These are phyloP conservation scores for Acleris emargana DNA, from an alignment of 2,888 invertebrate species.

Conservation along the genomic window DNA sequence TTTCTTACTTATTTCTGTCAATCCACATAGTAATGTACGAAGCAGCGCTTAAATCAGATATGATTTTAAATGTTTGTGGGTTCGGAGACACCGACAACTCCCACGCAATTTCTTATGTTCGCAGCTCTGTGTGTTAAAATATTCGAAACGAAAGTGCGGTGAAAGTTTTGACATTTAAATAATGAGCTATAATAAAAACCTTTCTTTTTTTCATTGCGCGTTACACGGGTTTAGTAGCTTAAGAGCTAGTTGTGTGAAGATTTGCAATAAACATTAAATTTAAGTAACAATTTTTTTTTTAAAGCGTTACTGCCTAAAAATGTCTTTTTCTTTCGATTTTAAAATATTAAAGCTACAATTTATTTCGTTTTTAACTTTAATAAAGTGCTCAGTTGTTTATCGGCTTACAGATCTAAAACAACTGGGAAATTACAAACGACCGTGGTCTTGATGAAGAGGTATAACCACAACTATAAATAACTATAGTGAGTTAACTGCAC, in stretches of 20 bases:
- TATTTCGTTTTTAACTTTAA: too few species aligned
- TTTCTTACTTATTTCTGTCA: too few species aligned
- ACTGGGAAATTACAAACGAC: background rate
- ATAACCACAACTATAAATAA: slow-evolving; percentile 6
- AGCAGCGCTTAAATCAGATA: too few species aligned
- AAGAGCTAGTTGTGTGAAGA: slow-evolving; percentile 9
- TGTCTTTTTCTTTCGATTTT: background rate
- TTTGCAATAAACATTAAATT: slow-evolving; percentile 33
- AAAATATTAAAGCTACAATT: background rate
- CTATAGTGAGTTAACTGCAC: slow-evolving; percentile 14
- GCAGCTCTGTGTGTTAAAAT: slow-evolving; percentile 56
- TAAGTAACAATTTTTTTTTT: background rate
- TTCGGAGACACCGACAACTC: slow-evolving; percentile 21
- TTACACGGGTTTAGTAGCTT: slow-evolving; percentile 6
- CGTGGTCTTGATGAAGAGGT: slow-evolving; percentile 5
- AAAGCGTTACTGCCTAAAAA: background rate
- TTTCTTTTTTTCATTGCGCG: slow-evolving; percentile 35
- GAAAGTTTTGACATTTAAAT: slow-evolving; percentile 69
- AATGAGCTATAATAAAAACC: slow-evolving; percentile 54
- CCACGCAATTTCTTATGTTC: slow-evolving; percentile 42
- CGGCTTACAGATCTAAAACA: too few species aligned
- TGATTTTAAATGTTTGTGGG: too few species aligned
- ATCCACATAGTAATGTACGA: too few species aligned
- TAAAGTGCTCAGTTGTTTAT: too few species aligned
- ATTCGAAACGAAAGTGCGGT: slow-evolving; percentile 65